These are phyloP conservation scores for Balaeniceps rex DNA, from an alignment of 2,113 vertebrate genomes.

Conservation along the genomic window DNA sequence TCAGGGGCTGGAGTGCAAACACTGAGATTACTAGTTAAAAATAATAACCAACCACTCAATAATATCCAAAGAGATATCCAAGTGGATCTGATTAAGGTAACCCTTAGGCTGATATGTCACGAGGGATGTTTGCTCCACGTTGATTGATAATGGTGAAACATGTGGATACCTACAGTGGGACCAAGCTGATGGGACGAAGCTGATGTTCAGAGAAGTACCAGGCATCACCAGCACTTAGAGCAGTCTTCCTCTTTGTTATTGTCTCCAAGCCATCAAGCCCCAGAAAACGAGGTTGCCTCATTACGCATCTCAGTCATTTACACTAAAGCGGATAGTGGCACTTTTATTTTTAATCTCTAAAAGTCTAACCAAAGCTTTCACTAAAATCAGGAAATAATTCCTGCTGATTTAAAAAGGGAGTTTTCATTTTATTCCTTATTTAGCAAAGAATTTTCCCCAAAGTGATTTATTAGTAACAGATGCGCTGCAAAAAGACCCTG, in stretches of 20 bases:
- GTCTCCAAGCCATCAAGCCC: not conserved
- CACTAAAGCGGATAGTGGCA: not conserved
- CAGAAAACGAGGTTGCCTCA: not conserved
- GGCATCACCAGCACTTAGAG: not conserved
- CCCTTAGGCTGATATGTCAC: not conserved
- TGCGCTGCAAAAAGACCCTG: not conserved
- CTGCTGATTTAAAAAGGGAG: not conserved
- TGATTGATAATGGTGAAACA: not conserved
- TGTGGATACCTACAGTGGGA: not conserved
- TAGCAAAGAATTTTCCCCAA: conserved; percentile 17
- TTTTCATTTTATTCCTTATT: conserved; percentile 34
- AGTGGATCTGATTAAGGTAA: not conserved
- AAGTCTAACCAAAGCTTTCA: not conserved
- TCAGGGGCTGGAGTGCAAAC: not conserved
- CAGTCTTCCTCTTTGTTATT: not conserved
- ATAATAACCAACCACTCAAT: not conserved
- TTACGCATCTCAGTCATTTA: not conserved
- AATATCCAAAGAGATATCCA: not conserved
- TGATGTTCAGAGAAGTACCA: not conserved
- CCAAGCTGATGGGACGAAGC: not conserved
- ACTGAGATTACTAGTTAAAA: not conserved
- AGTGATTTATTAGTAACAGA: conserved; percentile 46
- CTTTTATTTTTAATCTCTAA: not conserved
- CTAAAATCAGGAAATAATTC: not conserved
- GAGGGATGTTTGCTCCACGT: not conserved